Percentiles rank a stretch among this genome's conserved stretches.
phyloP scores from a whole-genome alignment of 92 coral and sea anemone genomes.

The Pocillopora grandis region DNA sequence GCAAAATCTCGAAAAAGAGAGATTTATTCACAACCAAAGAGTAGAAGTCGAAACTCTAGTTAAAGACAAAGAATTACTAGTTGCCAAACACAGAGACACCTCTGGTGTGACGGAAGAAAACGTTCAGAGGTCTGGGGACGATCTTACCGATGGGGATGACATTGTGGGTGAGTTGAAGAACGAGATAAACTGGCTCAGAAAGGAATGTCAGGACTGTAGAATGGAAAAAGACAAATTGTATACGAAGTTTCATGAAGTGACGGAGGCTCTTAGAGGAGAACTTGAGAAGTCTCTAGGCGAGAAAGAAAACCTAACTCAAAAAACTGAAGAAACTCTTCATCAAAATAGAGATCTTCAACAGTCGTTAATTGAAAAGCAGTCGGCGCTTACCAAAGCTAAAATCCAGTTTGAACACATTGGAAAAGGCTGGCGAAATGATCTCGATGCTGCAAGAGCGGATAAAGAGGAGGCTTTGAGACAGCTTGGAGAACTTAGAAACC shows the following conservation, averaged over 20 bases:
- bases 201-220: constrained; percentile 68
- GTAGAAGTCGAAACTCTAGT: constrained; percentile 76
- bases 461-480: constrained; percentile 60
- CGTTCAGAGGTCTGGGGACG: constrained; percentile 41
- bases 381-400: constrained; percentile 71
- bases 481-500: constrained; percentile 25
- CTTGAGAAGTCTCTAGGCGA: constrained; percentile 74
- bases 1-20: constrained; percentile 80
- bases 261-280: constrained; percentile 69
- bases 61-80: constrained; percentile 75
- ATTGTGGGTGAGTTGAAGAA: constrained; percentile 69
- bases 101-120: constrained; percentile 1
- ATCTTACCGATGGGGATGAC: constrained; percentile 46
- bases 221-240: constrained; percentile 83
- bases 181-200: constrained; percentile 72
- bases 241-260: constrained; percentile 73
- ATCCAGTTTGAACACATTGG: constrained; percentile 95
- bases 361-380: constrained; percentile 71
- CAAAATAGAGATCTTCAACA: constrained; percentile 67
- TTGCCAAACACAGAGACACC: constrained; percentile 61
- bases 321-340: constrained; percentile 63
- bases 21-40: constrained; percentile 68
- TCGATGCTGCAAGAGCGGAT: constrained; percentile 79
- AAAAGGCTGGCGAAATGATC: constrained; percentile 88
- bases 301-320: constrained; percentile 67